Evolutionary conservation across 1,140 invertebrate genomes (phyloP), one percentile per base, ranked within the genome.

Genomic region (Drosophila obscura): DNA sequence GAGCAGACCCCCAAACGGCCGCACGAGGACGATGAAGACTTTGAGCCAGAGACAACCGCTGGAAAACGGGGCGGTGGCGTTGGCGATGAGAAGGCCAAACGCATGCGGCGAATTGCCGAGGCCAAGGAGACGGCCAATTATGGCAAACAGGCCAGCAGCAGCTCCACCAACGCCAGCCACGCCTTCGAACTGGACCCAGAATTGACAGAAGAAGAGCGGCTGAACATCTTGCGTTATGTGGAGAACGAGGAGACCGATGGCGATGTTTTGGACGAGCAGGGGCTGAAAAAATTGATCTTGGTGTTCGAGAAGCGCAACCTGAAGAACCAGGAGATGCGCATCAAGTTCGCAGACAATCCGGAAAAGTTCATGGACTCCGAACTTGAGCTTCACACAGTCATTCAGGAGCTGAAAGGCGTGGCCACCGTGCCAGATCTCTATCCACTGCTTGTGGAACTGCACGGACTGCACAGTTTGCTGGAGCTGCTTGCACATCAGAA

Each of bases 361-460:
- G 97, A 99, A 91, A 99, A 98, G 92, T 99, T 99, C 93, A 99
- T 99, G 98, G 98, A 99, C 79, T 99, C 98, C 53, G 99, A 99
- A 94, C 93, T 99, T 9, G 98, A 99, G 92, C 92, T 99, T 46
- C 97, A 99, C 93, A 96, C 97, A 82, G 95, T 96, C 2, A 94
- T 99, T 66, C 96, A 99, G 93, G 97, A 99, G 90, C 94, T 99
- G 89, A 97, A 99, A 93, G 95, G 96, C 9, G 93, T 99, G 19
- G 97, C 98, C 6, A 99, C 98, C 6, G 97, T 97, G 39, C 98
- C 98, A 9, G 97, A 99, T 92, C 94, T 99, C 48, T 99, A 99
- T 93, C 96, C 97, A 0, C 89, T 98, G 11, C 93, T 99, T 52
- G 97, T 99, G 1, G 96, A 99, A 72, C 92, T 98, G 26, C 96